These are phyloP conservation scores for Drosophila rellima DNA, from an alignment of 2,888 invertebrate genomes.

Conservation along the genomic window DNA sequence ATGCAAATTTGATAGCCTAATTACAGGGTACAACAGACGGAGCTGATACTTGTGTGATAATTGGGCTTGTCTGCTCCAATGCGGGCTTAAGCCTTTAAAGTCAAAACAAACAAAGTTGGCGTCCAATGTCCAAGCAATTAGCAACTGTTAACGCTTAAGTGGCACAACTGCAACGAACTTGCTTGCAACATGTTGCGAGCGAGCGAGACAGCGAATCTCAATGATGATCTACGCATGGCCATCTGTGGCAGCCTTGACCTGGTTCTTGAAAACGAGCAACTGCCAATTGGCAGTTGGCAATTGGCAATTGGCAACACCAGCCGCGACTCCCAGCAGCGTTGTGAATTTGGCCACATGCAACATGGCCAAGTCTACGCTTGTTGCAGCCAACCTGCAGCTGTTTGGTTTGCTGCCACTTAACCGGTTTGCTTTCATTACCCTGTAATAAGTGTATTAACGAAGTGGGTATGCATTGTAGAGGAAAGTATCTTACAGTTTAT, in stretches of 20 bases:
- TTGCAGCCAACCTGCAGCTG: conserved; percentile 55
- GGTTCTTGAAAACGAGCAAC: conserved; percentile 62
- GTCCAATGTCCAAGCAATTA: conserved; percentile 21
- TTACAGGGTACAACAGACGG: conserved; percentile 49
- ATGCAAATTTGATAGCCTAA: conserved; percentile 61
- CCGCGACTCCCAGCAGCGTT: conserved; percentile 28
- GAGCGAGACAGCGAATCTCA: conserved; percentile 27
- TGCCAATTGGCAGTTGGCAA: conserved; percentile 33
- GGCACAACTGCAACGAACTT: conserved; percentile 11
- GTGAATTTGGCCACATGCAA: conserved; percentile 54
- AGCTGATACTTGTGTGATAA: conserved; percentile 38
- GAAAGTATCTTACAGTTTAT: neutral
- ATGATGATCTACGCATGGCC: conserved; percentile 67
- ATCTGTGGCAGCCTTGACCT: conserved; percentile 69
- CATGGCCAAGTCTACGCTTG: conserved; percentile 52
- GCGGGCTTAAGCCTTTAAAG: conserved; percentile 15
- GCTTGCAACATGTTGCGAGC: conserved; percentile 50
- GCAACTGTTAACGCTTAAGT: conserved; percentile 23
- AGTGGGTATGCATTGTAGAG: neutral
- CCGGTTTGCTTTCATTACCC: conserved; percentile 42
- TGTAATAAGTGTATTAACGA: neutral
- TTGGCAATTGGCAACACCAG: conserved; percentile 47
- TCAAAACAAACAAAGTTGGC: neutral
- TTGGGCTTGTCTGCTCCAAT: conserved; percentile 20
- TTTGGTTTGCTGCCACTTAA: conserved; percentile 45